Evolutionary conservation across 2,888 invertebrate species (phyloP).

Genomic region (Arenicola marina): DNA sequence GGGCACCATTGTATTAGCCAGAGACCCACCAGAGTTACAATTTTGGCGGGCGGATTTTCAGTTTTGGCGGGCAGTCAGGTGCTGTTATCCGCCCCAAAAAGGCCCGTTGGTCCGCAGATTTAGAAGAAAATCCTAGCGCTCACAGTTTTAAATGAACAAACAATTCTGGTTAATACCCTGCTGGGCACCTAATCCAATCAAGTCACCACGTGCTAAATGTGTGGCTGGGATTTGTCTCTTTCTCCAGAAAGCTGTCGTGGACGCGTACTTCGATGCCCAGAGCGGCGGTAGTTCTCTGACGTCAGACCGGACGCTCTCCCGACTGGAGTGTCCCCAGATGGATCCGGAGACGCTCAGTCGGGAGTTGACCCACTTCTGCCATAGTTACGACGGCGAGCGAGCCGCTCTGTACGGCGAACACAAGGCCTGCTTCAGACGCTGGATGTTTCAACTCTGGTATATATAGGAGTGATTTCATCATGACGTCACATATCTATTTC

Average conservation of each 20-base stretch:
- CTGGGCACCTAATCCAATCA: too few relatives aligned
- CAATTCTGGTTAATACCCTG: too few relatives aligned
- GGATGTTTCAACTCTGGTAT: conserved; percentile 58
- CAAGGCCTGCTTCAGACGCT: conserved; percentile 41
- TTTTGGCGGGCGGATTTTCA: too few relatives aligned
- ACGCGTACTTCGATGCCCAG: conserved; percentile 24
- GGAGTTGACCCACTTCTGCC: conserved; percentile 38
- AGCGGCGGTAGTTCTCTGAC: conserved; percentile 33
- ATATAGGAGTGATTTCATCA: neutral
- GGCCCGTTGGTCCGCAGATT: too few relatives aligned
- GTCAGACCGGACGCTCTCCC: conserved; percentile 55
- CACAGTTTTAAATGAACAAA: too few relatives aligned
- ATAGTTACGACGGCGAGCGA: conserved; percentile 41
- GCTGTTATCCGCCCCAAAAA: too few relatives aligned
- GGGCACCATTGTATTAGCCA: too few relatives aligned
- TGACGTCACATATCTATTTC: neutral
- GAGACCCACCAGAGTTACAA: too few relatives aligned
- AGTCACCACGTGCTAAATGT: too few relatives aligned
- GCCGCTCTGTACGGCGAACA: conserved; percentile 42
- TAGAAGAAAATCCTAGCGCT: too few relatives aligned
- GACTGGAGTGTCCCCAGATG: conserved; percentile 49
- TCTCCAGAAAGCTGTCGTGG: conserved; percentile 5
- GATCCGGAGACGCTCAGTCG: conserved; percentile 46
- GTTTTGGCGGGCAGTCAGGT: too few relatives aligned
- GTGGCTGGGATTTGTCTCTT: neutral